phyloP scores from a whole-genome alignment of 2,888 invertebrate genomes.

The Acleris cristana region DNA sequence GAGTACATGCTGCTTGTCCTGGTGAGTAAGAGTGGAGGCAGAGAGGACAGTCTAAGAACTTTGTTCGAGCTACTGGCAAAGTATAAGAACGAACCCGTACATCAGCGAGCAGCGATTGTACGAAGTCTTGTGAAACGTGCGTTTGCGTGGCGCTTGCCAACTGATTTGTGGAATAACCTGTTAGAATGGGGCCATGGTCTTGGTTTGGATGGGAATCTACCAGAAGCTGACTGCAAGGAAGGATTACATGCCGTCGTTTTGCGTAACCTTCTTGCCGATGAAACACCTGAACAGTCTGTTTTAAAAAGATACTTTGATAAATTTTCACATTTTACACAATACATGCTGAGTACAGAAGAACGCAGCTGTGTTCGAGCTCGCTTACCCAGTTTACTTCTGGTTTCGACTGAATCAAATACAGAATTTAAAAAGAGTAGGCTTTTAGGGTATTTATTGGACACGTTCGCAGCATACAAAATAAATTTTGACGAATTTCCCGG shows the following conservation, averaged over 20 bases:
- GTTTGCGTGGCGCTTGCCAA: constrained; percentile 28
- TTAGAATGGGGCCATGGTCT: constrained; percentile 18
- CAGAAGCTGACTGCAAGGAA: constrained; percentile 25
- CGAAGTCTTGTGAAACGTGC: constrained; percentile 30
- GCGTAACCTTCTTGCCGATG: constrained; percentile 14
- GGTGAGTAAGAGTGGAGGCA: constrained; percentile 20
- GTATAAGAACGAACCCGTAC: constrained; percentile 28
- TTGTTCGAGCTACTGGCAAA: constrained; percentile 10
- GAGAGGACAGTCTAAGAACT: constrained; percentile 12
- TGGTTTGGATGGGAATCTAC: constrained; percentile 21
- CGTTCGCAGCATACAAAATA: constrained; percentile 12
- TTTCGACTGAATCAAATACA: neutral
- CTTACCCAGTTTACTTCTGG: constrained; percentile 15
- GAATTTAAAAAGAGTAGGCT: neutral
- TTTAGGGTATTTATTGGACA: constrained; percentile 5
- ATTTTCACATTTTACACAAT: constrained; percentile 22
- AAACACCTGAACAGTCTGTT: neutral
- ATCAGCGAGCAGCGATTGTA: constrained; percentile 28
- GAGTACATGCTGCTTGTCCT: too few species aligned
- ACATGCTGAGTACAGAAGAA: constrained; percentile 13
- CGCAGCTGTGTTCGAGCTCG: constrained; percentile 3
- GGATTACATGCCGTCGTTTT: constrained; percentile 34
- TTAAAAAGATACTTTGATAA: constrained; percentile 11
- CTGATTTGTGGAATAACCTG: constrained; percentile 23
- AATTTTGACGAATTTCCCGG: constrained; percentile 7